Evolutionary conservation across 1,140 invertebrate species (phyloP).

Genomic region (Melipona quadrifasciata): DNA sequence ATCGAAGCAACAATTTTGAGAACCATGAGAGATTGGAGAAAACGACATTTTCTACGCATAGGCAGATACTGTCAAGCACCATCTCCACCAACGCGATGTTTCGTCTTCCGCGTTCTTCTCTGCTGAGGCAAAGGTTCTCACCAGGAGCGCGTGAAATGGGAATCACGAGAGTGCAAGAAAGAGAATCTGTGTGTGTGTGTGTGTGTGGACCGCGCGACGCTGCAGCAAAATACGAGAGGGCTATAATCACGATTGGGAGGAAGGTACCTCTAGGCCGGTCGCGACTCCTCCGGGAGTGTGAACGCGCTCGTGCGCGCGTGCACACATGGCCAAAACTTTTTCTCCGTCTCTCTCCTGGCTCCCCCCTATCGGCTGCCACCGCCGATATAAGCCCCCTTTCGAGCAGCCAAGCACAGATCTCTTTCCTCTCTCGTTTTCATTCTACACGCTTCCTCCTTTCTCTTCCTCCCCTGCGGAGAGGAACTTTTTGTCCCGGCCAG

Average conservation of each 20-base stretch:
- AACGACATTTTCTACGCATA: too few species aligned
- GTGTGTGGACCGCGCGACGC: constrained; percentile 14
- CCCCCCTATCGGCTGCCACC: constrained; percentile 17
- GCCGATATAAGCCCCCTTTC: constrained; percentile 29
- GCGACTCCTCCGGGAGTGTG: background rate
- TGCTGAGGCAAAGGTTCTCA: background rate
- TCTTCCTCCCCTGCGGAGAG: constrained; percentile 43
- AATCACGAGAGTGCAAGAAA: constrained; percentile 14
- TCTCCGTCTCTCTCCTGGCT: constrained; percentile 25
- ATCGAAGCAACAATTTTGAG: too few species aligned
- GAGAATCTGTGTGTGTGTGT: too few species aligned
- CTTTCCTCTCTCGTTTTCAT: constrained; percentile 51
- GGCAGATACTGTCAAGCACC: too few species aligned
- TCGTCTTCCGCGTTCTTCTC: constrained; percentile 10
- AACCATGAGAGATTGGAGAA: too few species aligned
- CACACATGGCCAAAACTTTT: constrained; percentile 35
- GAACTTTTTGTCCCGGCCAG: constrained; percentile 50
- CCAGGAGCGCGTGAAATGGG: constrained; percentile 34
- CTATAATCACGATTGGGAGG: constrained; percentile 72
- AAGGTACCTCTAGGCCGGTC: constrained; percentile 40
- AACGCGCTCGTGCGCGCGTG: constrained; percentile 46
- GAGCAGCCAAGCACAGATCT: constrained; percentile 15
- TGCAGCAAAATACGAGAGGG: constrained; percentile 74
- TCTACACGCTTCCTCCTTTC: constrained; percentile 50
- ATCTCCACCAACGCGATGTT: background rate